Percentiles rank a stretch among this genome's conserved stretches.
Evolutionary conservation across 1,140 invertebrate species (phyloP).

Genomic region (Pteromalus puparum): DNA sequence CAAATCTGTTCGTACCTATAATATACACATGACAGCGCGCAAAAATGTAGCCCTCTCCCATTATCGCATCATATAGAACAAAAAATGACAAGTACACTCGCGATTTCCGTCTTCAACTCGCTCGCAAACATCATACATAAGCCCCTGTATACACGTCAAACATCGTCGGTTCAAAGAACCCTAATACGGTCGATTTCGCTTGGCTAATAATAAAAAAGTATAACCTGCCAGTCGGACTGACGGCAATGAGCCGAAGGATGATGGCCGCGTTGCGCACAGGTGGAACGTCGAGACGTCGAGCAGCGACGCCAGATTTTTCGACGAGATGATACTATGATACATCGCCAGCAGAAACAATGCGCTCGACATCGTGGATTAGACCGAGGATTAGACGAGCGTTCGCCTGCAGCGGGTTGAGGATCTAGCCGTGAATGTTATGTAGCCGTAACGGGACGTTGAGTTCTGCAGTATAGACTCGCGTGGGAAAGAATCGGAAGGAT

Average conservation of each 20-base stretch:
- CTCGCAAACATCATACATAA: no score
- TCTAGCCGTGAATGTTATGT: neutral
- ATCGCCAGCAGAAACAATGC: neutral
- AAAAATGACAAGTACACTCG: neutral
- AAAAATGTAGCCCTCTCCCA: neutral
- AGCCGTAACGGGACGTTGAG: conserved; percentile 36
- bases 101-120: neutral
- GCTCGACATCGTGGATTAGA: neutral
- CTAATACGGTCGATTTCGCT: conserved; percentile 42
- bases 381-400: neutral
- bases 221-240: neutral
- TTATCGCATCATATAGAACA: neutral
- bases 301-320: conserved; percentile 13
- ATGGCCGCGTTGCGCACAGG: conserved; percentile 33
- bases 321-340: no score
- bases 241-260: conserved; percentile 17
- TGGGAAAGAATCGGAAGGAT: conserved; percentile 23
- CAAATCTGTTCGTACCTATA: no score
- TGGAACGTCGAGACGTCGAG: neutral
- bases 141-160: neutral
- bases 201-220: neutral
- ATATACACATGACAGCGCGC: no score
- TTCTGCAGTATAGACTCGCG: neutral
- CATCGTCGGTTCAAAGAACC: conserved; percentile 24
- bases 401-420: neutral